A percentile compares a stretch with the other conserved stretches of the same genome.
phyloP scores from a whole-genome alignment of 2,797 vertebrate genomes.

The Huso huso region DNA sequence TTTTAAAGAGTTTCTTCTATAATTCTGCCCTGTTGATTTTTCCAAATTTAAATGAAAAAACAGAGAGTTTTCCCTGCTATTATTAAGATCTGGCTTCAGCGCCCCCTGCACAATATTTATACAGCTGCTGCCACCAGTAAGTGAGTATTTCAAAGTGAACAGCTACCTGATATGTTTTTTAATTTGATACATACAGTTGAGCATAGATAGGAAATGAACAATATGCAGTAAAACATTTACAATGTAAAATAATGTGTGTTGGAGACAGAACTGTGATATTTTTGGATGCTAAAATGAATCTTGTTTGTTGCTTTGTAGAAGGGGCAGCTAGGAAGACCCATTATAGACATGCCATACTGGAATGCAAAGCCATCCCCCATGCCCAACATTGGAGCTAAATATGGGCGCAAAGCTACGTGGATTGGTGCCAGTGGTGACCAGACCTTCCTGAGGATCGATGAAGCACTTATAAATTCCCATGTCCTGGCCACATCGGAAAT shows the following conservation, averaged over 20 bases:
- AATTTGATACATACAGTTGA: too few species aligned
- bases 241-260: not conserved
- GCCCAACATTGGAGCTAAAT: constrained; percentile 97
- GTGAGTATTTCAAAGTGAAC: too few species aligned
- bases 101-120: too few species aligned
- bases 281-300: constrained; percentile 12
- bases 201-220: not conserved
- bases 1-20: too few species aligned
- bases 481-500: constrained; percentile 96
- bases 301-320: constrained; percentile 60
- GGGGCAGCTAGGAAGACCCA: constrained; percentile 92
- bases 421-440: constrained; percentile 97
- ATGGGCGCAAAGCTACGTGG: constrained; percentile 95
- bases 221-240: not conserved
- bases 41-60: too few species aligned
- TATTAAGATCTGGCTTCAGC: too few species aligned
- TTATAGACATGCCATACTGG: constrained; percentile 96
- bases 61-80: too few species aligned
- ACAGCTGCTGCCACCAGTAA: too few species aligned
- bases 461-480: constrained; percentile 97
- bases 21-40: too few species aligned
- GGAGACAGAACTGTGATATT: constrained; percentile 15
- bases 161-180: too few species aligned
- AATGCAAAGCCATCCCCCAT: constrained; percentile 94
- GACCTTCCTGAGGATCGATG: constrained; percentile 92